Percentiles rank a stretch among this genome's conserved stretches.
phyloP scores from a whole-genome alignment of 2,113 vertebrate species.

The Nyctereutes procyonoides region DNA sequence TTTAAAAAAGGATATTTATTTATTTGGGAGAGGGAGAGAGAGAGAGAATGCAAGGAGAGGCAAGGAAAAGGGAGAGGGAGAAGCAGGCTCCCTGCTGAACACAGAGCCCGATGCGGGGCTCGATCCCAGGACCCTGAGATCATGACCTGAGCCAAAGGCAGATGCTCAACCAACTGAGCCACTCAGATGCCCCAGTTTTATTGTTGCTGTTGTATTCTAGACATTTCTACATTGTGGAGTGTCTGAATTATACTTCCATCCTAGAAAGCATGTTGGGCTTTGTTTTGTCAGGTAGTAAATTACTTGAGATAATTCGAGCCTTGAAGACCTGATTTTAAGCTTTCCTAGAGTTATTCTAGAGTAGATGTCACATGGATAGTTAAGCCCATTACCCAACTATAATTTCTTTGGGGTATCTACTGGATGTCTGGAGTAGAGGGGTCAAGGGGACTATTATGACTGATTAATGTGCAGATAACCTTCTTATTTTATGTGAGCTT shows the following conservation, averaged over 20 bases:
- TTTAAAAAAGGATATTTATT: background rate
- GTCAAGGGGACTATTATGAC: background rate
- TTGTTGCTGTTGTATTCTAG: background rate
- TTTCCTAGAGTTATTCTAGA: background rate
- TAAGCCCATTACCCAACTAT: rapidly evolving
- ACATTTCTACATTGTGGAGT: background rate
- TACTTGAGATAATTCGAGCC: background rate
- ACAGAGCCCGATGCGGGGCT: background rate
- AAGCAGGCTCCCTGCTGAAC: background rate
- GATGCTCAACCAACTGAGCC: background rate
- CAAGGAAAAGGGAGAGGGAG: background rate
- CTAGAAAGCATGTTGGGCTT: background rate
- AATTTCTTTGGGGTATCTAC: background rate
- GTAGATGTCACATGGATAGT: background rate
- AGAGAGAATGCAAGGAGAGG: background rate
- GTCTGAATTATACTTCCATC: background rate
- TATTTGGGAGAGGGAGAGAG: background rate
- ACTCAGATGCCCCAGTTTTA: background rate
- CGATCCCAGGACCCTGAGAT: background rate
- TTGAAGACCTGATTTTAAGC: background rate
- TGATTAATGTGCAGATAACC: background rate
- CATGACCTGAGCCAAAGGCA: background rate
- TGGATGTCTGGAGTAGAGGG: background rate
- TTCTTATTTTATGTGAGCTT: background rate
- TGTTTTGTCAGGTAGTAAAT: background rate